phyloP scores from a whole-genome alignment of 1,140 invertebrate species.

The Hyles euphorbiae region DNA sequence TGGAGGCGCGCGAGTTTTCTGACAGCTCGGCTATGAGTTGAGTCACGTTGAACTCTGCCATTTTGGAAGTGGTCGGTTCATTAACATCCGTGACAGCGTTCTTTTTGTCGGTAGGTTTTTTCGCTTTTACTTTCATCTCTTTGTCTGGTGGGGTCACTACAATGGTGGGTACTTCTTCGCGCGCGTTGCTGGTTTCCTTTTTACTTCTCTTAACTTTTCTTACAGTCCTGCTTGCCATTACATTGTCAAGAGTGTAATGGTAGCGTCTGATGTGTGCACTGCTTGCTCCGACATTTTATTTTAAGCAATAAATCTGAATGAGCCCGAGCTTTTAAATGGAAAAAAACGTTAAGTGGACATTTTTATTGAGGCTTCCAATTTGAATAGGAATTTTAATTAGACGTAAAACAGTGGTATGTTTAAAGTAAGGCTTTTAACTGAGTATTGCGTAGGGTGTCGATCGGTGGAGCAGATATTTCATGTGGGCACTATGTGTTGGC shows the following conservation, averaged over 20 bases:
- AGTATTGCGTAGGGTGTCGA: no score
- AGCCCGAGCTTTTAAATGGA: background rate
- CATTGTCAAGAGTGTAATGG: slow-evolving; percentile 53
- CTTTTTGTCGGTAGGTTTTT: slow-evolving; percentile 24
- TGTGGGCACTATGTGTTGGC: no score
- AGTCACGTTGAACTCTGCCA: slow-evolving; percentile 58
- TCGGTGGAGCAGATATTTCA: no score
- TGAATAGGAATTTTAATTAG: background rate
- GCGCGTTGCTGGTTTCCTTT: slow-evolving; percentile 40
- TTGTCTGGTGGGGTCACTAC: slow-evolving; percentile 53
- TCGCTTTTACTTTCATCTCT: slow-evolving; percentile 55
- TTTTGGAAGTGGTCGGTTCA: slow-evolving; percentile 29
- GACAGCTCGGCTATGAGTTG: slow-evolving; percentile 63
- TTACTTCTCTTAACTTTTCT: slow-evolving; percentile 65
- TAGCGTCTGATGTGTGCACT: slow-evolving; percentile 18
- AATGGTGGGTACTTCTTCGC: slow-evolving; percentile 43
- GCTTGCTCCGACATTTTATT: slow-evolving; percentile 5
- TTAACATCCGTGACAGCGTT: slow-evolving; percentile 26
- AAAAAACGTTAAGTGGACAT: background rate
- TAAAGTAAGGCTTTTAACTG: no score
- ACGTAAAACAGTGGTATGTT: background rate
- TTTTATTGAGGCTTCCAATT: slow-evolving; percentile 7
- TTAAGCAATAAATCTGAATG: slow-evolving; percentile 3
- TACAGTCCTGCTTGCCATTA: slow-evolving; percentile 70
- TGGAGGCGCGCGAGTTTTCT: slow-evolving; percentile 58